Percentiles rank a stretch among this genome's conserved stretches.
Conservation (phyloP, 2,888 invertebrate species). For the Lomographa bimaculata region DNA sequence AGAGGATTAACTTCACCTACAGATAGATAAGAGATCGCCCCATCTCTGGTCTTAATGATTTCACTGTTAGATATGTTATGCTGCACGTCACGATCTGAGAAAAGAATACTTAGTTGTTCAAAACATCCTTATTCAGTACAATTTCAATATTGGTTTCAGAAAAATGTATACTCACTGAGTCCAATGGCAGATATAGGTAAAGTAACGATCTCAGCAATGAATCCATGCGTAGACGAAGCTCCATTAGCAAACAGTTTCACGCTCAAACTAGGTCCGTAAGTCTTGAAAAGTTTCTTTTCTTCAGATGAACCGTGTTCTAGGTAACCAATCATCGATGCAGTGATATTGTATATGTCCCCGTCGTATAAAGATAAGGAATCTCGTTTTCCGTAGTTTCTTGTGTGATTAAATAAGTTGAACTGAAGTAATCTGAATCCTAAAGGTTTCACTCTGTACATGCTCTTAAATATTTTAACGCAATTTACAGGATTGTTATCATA, state of each 20-base stretch:
- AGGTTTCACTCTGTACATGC: slow-evolving; percentile 92
- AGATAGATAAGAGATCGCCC: slow-evolving; percentile 93
- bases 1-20: slow-evolving; percentile 98
- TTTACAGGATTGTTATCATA: slow-evolving; percentile 98
- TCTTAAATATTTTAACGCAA: slow-evolving; percentile 98
- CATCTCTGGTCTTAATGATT: slow-evolving; percentile 91
- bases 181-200: slow-evolving; percentile 96
- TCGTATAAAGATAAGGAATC: slow-evolving; percentile 95
- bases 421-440: slow-evolving; percentile 95
- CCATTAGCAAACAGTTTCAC: slow-evolving; percentile 97
- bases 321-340: slow-evolving; percentile 87
- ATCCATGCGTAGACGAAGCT: slow-evolving; percentile 96
- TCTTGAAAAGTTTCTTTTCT: slow-evolving; percentile 90
- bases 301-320: slow-evolving; percentile 88
- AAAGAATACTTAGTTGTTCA: slow-evolving; percentile 7
- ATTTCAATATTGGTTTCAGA: neutral
- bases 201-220: slow-evolving; percentile 98
- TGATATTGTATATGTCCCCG: slow-evolving; percentile 95
- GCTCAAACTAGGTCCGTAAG: slow-evolving; percentile 91
- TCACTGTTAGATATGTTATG: slow-evolving; percentile 94
- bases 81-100: slow-evolving; percentile 93
- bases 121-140: neutral
- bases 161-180: slow-evolving; percentile 87
- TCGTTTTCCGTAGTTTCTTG: slow-evolving; percentile 89
- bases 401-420: slow-evolving; percentile 95